Conservation (phyloP, 2,888 invertebrate genomes). For the Pseudanteris insignis region DNA sequence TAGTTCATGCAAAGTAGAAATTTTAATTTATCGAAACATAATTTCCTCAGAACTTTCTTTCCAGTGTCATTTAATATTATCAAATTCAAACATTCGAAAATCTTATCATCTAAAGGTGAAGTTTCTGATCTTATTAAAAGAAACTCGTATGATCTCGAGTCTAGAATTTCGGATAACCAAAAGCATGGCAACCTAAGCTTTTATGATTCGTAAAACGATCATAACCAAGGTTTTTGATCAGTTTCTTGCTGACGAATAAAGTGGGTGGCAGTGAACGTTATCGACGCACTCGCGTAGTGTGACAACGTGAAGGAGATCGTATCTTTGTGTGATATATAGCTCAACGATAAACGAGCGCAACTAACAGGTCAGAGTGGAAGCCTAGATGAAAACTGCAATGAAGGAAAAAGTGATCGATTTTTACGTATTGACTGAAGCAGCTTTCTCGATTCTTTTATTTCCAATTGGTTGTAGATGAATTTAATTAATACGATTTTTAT, state of each 20-base stretch:
- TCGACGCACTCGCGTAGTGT: slow-evolving; percentile 10
- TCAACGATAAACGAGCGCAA: slow-evolving; percentile 14
- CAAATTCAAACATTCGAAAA: too few species aligned
- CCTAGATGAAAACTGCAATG: slow-evolving; percentile 11
- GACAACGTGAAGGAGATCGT: slow-evolving; percentile 6
- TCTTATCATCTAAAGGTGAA: too few species aligned
- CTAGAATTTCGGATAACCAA: too few species aligned
- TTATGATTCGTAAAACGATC: slow-evolving; percentile 24
- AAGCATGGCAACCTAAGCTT: too few species aligned
- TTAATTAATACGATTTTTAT: slow-evolving; percentile 1
- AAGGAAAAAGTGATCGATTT: slow-evolving; percentile 14
- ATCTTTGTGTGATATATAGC: slow-evolving; percentile 14
- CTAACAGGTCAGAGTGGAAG: slow-evolving; percentile 12
- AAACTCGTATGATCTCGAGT: too few species aligned
- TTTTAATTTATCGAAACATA: too few species aligned
- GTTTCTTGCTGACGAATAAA: slow-evolving; percentile 23
- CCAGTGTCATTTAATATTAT: too few species aligned
- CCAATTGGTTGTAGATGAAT: not conserved
- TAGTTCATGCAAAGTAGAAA: too few species aligned
- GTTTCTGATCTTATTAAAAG: too few species aligned
- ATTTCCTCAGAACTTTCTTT: too few species aligned
- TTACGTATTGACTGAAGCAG: slow-evolving; percentile 7
- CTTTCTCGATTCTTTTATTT: slow-evolving; percentile 5
- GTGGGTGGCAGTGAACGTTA: slow-evolving; percentile 19
- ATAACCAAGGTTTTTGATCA: slow-evolving; percentile 11